These are phyloP conservation scores for Hydrozoanthus tunicans DNA, from an alignment of 64 coral and sea anemone genomes.

Conservation along the genomic window DNA sequence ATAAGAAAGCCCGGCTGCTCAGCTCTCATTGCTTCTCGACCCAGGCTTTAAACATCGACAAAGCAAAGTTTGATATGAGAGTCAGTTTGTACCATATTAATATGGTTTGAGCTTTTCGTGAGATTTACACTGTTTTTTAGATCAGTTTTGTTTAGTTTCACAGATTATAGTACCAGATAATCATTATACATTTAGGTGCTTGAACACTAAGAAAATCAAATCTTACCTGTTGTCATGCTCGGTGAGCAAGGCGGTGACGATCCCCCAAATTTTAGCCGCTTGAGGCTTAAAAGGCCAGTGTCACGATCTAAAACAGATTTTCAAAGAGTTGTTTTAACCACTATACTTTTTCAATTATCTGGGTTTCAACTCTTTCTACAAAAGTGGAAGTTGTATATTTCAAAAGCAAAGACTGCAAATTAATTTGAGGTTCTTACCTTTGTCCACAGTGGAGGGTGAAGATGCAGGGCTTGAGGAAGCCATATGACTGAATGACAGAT, in stretches of 20 bases:
- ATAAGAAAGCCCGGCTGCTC: too few species aligned
- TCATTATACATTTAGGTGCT: slow-evolving; percentile 19
- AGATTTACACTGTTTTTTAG: slow-evolving; percentile 41
- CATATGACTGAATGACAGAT: background rate
- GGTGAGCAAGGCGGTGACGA: slow-evolving; percentile 47
- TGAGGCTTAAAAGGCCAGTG: slow-evolving; percentile 37
- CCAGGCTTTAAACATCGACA: too few species aligned
- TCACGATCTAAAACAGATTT: background rate
- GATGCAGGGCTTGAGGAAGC: slow-evolving; percentile 53
- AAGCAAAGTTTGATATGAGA: too few species aligned
- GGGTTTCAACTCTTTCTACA: slow-evolving; percentile 16
- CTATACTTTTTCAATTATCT: slow-evolving; percentile 12
- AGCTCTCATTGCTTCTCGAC: too few species aligned
- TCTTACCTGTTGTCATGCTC: slow-evolving; percentile 49
- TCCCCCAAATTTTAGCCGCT: slow-evolving; percentile 45
- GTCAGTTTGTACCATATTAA: slow-evolving; percentile 12
- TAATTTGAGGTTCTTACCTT: slow-evolving; percentile 37
- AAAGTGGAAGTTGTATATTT: slow-evolving; percentile 7
- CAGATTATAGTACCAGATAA: slow-evolving; percentile 35
- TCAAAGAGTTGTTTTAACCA: slow-evolving; percentile 15
- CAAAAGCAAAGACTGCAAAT: slow-evolving; percentile 27
- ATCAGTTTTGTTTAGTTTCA: slow-evolving; percentile 34
- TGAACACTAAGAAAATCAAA: slow-evolving; percentile 40
- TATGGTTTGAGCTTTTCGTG: background rate
- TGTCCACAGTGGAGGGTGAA: slow-evolving; percentile 25